phyloP scores from a whole-genome alignment of 1,140 invertebrate species.

The Anastrepha ludens region DNA sequence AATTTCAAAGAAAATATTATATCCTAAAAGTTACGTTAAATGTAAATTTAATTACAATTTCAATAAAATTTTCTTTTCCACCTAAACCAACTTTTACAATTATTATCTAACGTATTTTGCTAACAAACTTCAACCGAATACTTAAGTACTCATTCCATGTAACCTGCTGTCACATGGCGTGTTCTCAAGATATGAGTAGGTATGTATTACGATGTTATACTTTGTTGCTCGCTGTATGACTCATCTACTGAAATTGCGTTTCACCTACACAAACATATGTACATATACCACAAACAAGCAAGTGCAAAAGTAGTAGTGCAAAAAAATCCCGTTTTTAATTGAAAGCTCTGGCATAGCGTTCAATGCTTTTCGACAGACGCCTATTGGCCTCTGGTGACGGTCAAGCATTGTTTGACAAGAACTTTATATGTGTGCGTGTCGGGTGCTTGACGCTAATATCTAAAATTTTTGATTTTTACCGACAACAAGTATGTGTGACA shows the following conservation, averaged over 20 bases:
- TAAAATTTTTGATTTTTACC: no score
- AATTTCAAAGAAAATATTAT: no score
- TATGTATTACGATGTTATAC: not conserved
- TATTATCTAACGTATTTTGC: no score
- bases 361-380: not conserved
- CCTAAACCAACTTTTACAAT: not conserved
- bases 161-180: constrained; percentile 47
- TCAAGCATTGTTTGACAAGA: no score
- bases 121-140: not conserved
- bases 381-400: no score
- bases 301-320: not conserved
- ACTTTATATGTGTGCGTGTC: no score
- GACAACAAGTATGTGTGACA: no score
- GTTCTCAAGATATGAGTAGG: not conserved
- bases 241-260: constrained; percentile 22
- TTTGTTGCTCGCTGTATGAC: not conserved
- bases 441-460: no score
- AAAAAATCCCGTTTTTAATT: constrained; percentile 23
- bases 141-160: not conserved
- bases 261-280: not conserved
- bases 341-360: not conserved
- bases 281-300: not conserved
- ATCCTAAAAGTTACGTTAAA: no score
- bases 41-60: no score
- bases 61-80: no score